A percentile compares a stretch with the other conserved stretches of the same genome.
Evolutionary conservation across 2,797 vertebrate genomes (phyloP).

Genomic region (Discoglossus pictus): DNA sequence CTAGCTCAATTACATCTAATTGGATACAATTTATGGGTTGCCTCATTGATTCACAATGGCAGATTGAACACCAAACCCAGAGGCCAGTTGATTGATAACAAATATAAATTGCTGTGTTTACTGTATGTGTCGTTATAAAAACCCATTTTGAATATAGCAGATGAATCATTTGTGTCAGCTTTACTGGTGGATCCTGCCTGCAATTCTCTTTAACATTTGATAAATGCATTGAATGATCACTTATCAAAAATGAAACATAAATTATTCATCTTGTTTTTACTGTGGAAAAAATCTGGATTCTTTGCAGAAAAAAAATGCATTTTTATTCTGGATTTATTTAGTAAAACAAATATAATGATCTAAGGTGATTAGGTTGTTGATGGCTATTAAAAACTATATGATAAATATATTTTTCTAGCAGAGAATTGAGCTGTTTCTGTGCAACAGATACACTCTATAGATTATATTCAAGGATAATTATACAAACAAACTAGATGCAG

Average conservation of each 20-base stretch:
- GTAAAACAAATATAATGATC: no score
- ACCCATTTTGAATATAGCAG: constrained; percentile 37
- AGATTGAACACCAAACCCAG: constrained; percentile 41
- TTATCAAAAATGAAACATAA: constrained; percentile 29
- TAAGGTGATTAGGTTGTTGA: no score
- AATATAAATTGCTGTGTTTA: constrained; percentile 48
- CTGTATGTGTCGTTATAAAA: constrained; percentile 45
- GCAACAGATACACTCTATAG: no score
- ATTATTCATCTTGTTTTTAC: background rate
- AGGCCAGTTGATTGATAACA: constrained; percentile 48
- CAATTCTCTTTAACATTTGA: constrained; percentile 27
- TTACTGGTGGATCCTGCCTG: constrained; percentile 7
- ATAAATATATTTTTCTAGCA: no score
- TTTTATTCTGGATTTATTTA: background rate
- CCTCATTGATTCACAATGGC: constrained; percentile 47
- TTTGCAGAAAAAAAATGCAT: background rate
- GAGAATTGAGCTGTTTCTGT: no score
- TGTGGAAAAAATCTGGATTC: background rate
- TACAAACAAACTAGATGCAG: no score
- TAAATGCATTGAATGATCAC: constrained; percentile 29
- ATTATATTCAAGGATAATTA: no score
- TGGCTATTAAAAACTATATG: no score
- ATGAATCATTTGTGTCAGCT: constrained; percentile 25
- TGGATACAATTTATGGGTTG: constrained; percentile 46
- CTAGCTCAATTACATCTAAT: constrained; percentile 46